These are phyloP conservation scores for Acromyrmex heyeri DNA, from an alignment of 1,140 invertebrate genomes.

Conservation along the genomic window DNA sequence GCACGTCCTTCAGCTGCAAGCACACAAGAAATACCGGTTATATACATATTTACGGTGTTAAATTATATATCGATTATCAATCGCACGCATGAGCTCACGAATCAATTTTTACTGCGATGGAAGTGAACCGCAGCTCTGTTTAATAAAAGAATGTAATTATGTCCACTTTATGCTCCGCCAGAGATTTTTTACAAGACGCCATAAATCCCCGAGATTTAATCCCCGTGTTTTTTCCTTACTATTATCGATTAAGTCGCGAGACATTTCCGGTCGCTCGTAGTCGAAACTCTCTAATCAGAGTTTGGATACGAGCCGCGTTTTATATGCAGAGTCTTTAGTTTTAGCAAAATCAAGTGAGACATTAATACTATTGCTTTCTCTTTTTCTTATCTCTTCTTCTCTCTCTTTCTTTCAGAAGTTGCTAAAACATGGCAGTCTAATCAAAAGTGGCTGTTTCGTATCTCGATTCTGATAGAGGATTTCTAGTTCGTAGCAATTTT, in stretches of 20 bases:
- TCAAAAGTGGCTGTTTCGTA: too few relatives aligned
- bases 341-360: too few relatives aligned
- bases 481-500: neutral
- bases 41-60: slow-evolving; percentile 15
- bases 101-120: slow-evolving; percentile 22
- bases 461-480: too few relatives aligned
- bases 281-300: too few relatives aligned
- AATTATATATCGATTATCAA: slow-evolving; percentile 42
- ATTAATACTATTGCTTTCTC: too few relatives aligned
- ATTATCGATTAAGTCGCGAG: neutral
- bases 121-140: neutral
- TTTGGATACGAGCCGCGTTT: too few relatives aligned
- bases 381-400: too few relatives aligned
- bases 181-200: neutral
- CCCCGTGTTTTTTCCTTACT: neutral
- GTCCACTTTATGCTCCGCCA: slow-evolving; percentile 3
- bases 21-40: slow-evolving; percentile 30
- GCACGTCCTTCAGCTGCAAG: slow-evolving; percentile 56
- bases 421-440: too few relatives aligned
- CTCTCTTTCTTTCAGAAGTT: too few relatives aligned
- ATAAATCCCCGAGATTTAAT: slow-evolving; percentile 36
- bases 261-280: neutral
- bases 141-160: slow-evolving; percentile 35
- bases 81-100: slow-evolving; percentile 25
- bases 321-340: too few relatives aligned